Evolutionary conservation across 1,140 invertebrate genomes (phyloP), one percentile per base, ranked within the genome.

Genomic region (Drosophila melanica): DNA sequence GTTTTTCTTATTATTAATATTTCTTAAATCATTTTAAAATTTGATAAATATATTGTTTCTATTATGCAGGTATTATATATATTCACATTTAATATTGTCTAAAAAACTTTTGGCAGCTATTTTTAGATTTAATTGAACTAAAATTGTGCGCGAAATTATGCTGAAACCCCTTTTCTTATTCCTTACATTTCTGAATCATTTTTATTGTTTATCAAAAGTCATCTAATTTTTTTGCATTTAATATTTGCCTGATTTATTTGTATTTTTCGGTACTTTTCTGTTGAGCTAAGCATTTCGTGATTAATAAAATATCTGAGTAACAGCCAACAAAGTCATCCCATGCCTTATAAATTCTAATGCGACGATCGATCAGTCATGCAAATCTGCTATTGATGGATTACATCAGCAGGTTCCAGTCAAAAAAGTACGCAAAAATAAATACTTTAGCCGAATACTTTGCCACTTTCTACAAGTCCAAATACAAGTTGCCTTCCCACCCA

Each of bases 301-400:
- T 55, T 45, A 55, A 58, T 48, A 44, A 16, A 41, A 50, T 33
- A 12, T 23, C n/a, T 70, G 67, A 70, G 42, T 70, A 47, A 63
- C 48, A 10, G 45, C 11, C n/a, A 44, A 59, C 33, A 50, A 66
- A 58, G 35, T 59, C 64, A 67, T 35, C 51, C 30, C 23, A 18
- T 30, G 20, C 12, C 55, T n/a, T 44, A 18, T 6, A 44, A 59
- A 33, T 35, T 1, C 37, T 20, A 35, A 33, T 30, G 44, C 44
- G 50, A 16, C 23, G 11, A 60, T 69, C 12, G 64, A 70, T 70
- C 12, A 70, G 64, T 70, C 59, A 64, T 20, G 23, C 50, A 55
- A 54, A 62, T 54, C 2, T 51, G 30, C 18, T 20, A 45, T 7
- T 23, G 18, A 45, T 53, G n/a, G 18, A 47, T 70, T 63, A 41